A percentile compares a stretch with the other conserved stretches of the same genome.
Evolutionary conservation across 1,140 invertebrate genomes (phyloP).

Genomic region (Drepana arcuata): DNA sequence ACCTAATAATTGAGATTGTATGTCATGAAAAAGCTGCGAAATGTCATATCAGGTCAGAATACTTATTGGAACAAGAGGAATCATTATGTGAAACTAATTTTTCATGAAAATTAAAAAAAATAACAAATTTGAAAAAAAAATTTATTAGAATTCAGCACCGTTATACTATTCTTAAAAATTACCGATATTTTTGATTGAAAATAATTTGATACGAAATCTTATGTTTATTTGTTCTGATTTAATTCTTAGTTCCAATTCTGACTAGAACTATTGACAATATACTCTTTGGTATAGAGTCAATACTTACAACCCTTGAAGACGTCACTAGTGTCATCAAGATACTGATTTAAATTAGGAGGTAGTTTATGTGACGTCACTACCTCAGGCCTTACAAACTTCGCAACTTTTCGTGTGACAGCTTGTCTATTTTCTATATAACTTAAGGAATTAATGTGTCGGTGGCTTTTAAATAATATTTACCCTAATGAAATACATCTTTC

Average conservation of each 20-base stretch:
- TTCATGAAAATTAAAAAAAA: not conserved
- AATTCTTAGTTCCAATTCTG: slow-evolving; percentile 59
- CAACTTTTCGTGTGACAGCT: slow-evolving; percentile 62
- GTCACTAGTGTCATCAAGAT: slow-evolving; percentile 44
- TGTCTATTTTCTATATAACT: slow-evolving; percentile 69
- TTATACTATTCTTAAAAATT: too few species aligned
- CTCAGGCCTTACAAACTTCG: slow-evolving; percentile 42
- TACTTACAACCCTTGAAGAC: slow-evolving; percentile 24
- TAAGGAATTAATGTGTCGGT: slow-evolving; percentile 71
- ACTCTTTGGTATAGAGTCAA: slow-evolving; percentile 31
- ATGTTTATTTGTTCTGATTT: too few species aligned
- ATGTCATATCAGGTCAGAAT: slow-evolving; percentile 39
- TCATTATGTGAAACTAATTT: slow-evolving; percentile 2
- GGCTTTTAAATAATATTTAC: slow-evolving; percentile 70
- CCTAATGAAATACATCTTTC: slow-evolving; percentile 69
- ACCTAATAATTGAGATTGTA: slow-evolving; percentile 66
- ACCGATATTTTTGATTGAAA: too few species aligned
- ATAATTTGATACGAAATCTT: too few species aligned
- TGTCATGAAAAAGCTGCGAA: slow-evolving; percentile 66
- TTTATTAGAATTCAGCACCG: not conserved
- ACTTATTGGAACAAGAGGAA: slow-evolving; percentile 32
- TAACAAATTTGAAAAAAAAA: not conserved
- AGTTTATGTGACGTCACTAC: slow-evolving; percentile 47
- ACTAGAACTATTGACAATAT: slow-evolving; percentile 54
- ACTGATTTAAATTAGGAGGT: slow-evolving; percentile 66